phyloP scores from a whole-genome alignment of 2,113 vertebrate genomes.

The Puntigrus tetrazona region DNA sequence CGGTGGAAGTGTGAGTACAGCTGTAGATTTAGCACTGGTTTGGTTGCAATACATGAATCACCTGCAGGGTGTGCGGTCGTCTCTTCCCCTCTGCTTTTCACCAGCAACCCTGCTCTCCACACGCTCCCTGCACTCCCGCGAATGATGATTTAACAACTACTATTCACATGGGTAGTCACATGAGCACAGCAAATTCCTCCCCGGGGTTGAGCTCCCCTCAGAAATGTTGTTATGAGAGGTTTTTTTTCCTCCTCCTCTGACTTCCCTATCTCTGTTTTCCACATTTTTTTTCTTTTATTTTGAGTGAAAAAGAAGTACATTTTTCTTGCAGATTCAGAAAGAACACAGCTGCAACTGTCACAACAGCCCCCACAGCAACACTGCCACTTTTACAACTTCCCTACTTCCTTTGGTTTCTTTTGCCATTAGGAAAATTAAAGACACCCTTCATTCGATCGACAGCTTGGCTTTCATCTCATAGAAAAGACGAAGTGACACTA shows the following conservation, averaged over 20 bases:
- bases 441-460: constrained; percentile 42
- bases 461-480: constrained; percentile 34
- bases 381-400: constrained; percentile 39
- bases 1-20: constrained; percentile 54
- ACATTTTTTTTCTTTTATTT: constrained; percentile 41
- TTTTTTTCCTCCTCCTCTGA: constrained; percentile 36
- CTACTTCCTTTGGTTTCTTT: not conserved
- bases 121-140: constrained; percentile 58
- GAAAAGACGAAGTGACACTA: constrained; percentile 27
- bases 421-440: constrained; percentile 57
- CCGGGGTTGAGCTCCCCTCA: constrained; percentile 54
- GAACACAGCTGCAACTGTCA: constrained; percentile 34
- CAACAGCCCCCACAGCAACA: constrained; percentile 44
- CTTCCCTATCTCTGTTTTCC: not conserved
- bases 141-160: constrained; percentile 62
- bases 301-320: constrained; percentile 51
- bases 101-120: constrained; percentile 32
- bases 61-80: constrained; percentile 31
- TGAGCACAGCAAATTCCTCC: constrained; percentile 63
- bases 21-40: constrained; percentile 52
- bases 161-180: constrained; percentile 64
- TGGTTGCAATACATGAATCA: constrained; percentile 48
- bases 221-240: constrained; percentile 56
- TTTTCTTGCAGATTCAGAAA: constrained; percentile 49
- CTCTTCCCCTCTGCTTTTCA: constrained; percentile 25